phyloP scores from a whole-genome alignment of 1,140 invertebrate genomes.

The Bursaphelenchus mucronatus region DNA sequence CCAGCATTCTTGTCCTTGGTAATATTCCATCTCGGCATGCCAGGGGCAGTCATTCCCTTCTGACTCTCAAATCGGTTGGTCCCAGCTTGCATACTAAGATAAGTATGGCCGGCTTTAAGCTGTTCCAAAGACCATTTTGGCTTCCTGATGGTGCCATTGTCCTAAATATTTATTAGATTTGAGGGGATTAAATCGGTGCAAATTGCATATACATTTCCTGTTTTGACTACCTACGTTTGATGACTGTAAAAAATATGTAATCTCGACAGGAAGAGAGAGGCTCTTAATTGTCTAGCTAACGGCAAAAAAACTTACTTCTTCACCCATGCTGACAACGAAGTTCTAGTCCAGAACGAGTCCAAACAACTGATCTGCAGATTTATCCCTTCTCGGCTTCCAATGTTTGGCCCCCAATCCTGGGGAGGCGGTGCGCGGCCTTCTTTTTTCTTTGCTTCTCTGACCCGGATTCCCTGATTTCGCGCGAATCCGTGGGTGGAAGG shows the following conservation, averaged over 20 bases:
- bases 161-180: background rate
- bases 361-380: too few relatives aligned
- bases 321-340: too few relatives aligned
- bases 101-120: slow-evolving; percentile 74
- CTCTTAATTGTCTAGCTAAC: too few relatives aligned
- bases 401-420: slow-evolving; percentile 4
- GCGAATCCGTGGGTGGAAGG: slow-evolving; percentile 19
- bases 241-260: too few relatives aligned
- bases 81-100: slow-evolving; percentile 85
- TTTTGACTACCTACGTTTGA: too few relatives aligned
- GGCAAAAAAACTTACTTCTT: too few relatives aligned
- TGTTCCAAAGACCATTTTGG: slow-evolving; percentile 80
- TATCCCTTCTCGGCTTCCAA: background rate
- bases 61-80: slow-evolving; percentile 83
- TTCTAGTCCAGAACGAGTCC: too few relatives aligned
- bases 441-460: slow-evolving; percentile 1
- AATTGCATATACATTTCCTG: too few relatives aligned
- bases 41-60: slow-evolving; percentile 69
- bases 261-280: too few relatives aligned
- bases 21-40: slow-evolving; percentile 59
- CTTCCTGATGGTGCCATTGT: slow-evolving; percentile 61
- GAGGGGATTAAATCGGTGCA: too few relatives aligned
- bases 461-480: background rate
- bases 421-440: slow-evolving; percentile 4
- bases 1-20: slow-evolving; percentile 58